These are phyloP conservation scores for Drosophila repleta DNA, from an alignment of 1,140 invertebrate genomes.

Conservation along the genomic window DNA sequence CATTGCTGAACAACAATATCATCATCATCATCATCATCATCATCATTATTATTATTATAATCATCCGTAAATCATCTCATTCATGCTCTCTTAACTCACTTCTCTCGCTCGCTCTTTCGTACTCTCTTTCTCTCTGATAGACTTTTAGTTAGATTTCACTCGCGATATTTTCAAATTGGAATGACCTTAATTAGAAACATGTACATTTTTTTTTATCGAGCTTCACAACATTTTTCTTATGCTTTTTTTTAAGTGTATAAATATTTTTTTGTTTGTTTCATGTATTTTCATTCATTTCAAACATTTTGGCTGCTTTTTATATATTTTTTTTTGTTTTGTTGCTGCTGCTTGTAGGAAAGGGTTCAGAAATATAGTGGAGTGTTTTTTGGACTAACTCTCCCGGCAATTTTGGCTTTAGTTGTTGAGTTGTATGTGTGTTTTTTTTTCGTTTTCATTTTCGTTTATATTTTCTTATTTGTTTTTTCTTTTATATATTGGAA, in stretches of 20 bases:
- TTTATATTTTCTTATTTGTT: background rate
- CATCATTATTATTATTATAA: constrained; percentile 11
- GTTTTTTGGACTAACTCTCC: constrained; percentile 62
- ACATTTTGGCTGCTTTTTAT: constrained; percentile 48
- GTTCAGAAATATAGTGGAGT: constrained; percentile 65
- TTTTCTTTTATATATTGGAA: constrained; percentile 54
- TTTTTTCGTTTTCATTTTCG: constrained; percentile 21
- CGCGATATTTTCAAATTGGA: constrained; percentile 80
- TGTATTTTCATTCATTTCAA: constrained; percentile 27
- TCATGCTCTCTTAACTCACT: constrained; percentile 47
- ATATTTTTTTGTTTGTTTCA: constrained; percentile 22
- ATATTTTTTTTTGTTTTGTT: constrained; percentile 39
- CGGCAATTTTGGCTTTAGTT: constrained; percentile 75
- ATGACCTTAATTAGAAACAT: constrained; percentile 83
- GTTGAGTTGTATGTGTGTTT: constrained; percentile 41
- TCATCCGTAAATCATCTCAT: constrained; percentile 52
- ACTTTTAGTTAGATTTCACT: constrained; percentile 73
- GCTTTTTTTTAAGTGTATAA: constrained; percentile 17
- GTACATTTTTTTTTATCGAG: constrained; percentile 68
- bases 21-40: constrained; percentile 4
- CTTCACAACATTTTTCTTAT: constrained; percentile 58
- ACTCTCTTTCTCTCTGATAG: constrained; percentile 36
- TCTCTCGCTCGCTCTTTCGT: constrained; percentile 18
- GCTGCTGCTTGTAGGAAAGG: constrained; percentile 68
- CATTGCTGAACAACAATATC: constrained; percentile 11